Base-by-base conservation (phyloP, 2,797 vertebrate genomes). In the Emys orbicularis region DNA sequence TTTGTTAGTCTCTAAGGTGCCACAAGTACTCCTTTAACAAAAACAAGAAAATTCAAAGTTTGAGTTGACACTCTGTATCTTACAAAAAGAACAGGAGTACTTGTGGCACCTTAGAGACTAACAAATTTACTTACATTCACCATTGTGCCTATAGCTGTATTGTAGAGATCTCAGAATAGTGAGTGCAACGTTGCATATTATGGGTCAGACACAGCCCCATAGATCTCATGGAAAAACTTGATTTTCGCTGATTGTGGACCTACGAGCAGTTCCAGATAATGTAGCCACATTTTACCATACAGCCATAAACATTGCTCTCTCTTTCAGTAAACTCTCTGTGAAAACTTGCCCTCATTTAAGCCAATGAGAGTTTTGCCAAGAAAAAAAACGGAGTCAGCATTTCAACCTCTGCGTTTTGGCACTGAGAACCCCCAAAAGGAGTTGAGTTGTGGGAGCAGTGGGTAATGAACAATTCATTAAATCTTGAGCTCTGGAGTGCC, bases 161-260 rank as follows among this genome's bases (percentile, higher is more conserved):
- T 23, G 18, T 41, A 23, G 41, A 41, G n/a, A 37, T 11, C 68
- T 72, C n/a, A 41, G n/a, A 23, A 41, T 23, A 72, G n/a, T 37
- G 68, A 72, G n/a, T 49, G 27, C 74, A 77, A 49, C 9, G 8
- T 49, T 47, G 25, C 5, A 23, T 77, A 77, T 49, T 77, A 29
- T 18, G 25, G 12, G 74, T 77, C 44, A 77, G 44, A 77, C 41
- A 47, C 7, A 47, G 79, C 91, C 52, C 57, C 81, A 79, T 16
- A 89, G 91, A 96, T 89, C 61, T 88, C 41, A 83, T 52, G n/a
- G 41, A 18, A 80, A 37, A 85, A 84, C 31, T 89, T 54, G n/a
- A 92, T 81, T 88, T 53, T 15, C 88, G 47, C 34, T 57, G 85
- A 86, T 93, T 65, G 37, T 3, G 12, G 11, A 7, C 90, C 89